Percentiles rank a stretch among this genome's conserved stretches.
Conservation (phyloP, 2,888 invertebrate genomes). For the Malthinus seriepunctatus region DNA sequence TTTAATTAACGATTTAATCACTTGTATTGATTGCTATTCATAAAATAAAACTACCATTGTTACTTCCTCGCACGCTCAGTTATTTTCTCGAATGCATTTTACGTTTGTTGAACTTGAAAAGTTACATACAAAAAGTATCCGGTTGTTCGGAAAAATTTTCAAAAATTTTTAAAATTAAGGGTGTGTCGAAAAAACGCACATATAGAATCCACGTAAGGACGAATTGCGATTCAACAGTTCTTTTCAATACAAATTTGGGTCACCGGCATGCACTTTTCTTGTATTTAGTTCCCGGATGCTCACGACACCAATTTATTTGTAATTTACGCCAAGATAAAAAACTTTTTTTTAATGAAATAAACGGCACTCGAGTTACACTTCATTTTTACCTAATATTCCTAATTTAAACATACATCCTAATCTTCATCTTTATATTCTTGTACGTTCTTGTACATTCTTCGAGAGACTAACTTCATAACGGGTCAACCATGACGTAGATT, state of each 20-base stretch:
- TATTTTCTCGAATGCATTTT: conserved; percentile 10
- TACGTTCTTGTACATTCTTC: conserved; percentile 20
- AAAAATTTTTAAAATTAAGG: background rate
- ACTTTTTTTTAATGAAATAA: conserved; percentile 1
- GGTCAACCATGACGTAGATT: conserved; percentile 33
- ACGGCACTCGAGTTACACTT: conserved; percentile 2
- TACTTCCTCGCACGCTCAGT: conserved; percentile 8
- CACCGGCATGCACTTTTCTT: conserved; percentile 26
- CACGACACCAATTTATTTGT: conserved; percentile 11
- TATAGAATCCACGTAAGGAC: conserved; percentile 3
- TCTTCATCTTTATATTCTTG: conserved; percentile 16
- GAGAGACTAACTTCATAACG: conserved; percentile 30
- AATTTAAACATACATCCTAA: background rate
- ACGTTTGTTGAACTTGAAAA: conserved; percentile 12
- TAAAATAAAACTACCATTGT: background rate
- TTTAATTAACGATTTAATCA: conserved; percentile 9
- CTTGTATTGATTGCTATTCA: conserved; percentile 9
- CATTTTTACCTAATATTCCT: background rate
- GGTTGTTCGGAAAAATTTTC: background rate
- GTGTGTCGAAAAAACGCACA: background rate
- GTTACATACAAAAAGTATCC: background rate
- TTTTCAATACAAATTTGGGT: conserved; percentile 23
- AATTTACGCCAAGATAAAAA: background rate
- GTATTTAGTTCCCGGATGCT: conserved; percentile 16
- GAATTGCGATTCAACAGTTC: conserved; percentile 25